Conservation (phyloP, 1,140 invertebrate genomes). For the Rhyacophila brunnea region DNA sequence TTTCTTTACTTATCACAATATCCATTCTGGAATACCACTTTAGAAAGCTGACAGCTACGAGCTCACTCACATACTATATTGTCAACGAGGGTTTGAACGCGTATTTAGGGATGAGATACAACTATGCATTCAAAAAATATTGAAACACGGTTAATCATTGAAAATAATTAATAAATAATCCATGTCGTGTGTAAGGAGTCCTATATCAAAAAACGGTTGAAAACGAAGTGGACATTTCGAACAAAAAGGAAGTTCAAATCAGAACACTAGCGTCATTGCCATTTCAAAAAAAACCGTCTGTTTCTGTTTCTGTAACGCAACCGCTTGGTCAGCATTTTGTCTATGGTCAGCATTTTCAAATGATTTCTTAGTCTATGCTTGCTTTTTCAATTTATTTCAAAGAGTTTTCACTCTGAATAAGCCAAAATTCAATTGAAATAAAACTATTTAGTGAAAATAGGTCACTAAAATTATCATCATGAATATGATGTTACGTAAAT, state of each 20-base stretch:
- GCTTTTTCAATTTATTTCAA: no score
- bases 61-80: slow-evolving; percentile 8
- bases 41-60: slow-evolving; percentile 22
- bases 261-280: slow-evolving; percentile 15
- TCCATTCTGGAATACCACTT: slow-evolving; percentile 53
- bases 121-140: slow-evolving; percentile 2
- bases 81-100: slow-evolving; percentile 2
- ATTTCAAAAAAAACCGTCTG: slow-evolving; percentile 1
- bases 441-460: no score
- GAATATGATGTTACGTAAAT: no score
- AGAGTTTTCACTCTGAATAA: no score
- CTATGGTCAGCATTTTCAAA: no score
- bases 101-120: slow-evolving; percentile 4
- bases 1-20: slow-evolving; percentile 80
- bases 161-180: slow-evolving; percentile 4
- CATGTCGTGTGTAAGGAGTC: slow-evolving; percentile 6
- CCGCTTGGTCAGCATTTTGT: no score
- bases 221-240: slow-evolving; percentile 24
- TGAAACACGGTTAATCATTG: slow-evolving; percentile 9
- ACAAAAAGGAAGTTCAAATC: slow-evolving; percentile 30
- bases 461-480: no score
- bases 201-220: slow-evolving; percentile 19
- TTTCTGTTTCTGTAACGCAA: no score
- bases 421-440: no score
- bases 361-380: no score